phyloP scores from a whole-genome alignment of 2,888 invertebrate genomes.

The Philereme transversata region DNA sequence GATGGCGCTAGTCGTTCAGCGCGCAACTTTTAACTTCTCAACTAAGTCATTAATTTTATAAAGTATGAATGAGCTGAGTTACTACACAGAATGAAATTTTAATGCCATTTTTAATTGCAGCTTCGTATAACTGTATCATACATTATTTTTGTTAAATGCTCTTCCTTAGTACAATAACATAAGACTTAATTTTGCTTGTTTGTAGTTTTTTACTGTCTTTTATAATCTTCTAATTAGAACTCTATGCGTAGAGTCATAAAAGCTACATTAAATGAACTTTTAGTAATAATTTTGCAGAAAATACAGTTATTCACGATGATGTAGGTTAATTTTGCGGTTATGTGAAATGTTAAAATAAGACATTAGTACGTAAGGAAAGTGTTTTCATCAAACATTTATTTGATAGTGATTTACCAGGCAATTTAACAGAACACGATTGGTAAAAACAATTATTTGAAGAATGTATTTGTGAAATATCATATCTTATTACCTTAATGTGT shows the following conservation, averaged over 20 bases:
- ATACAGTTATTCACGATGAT: slow-evolving; percentile 1
- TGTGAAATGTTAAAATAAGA: too few species aligned
- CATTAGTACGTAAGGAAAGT: too few species aligned
- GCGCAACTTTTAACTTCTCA: neutral
- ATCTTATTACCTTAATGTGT: too few species aligned
- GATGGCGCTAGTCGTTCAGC: slow-evolving; percentile 52
- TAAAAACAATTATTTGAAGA: too few species aligned
- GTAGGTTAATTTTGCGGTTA: too few species aligned
- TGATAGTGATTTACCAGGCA: too few species aligned
- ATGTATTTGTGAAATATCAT: too few species aligned
- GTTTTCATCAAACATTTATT: too few species aligned
- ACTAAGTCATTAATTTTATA: neutral
- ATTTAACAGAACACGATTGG: too few species aligned
- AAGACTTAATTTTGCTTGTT: slow-evolving; percentile 21
- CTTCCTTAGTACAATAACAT: neutral
- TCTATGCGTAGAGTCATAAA: neutral
- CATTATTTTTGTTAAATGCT: slow-evolving; percentile 12
- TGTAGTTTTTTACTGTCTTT: neutral
- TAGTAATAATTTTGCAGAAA: slow-evolving; percentile 5
- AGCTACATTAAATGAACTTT: slow-evolving; percentile 5
- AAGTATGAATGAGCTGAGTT: slow-evolving; percentile 18
- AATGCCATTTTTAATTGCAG: slow-evolving; percentile 25
- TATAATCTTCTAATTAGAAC: slow-evolving; percentile 8
- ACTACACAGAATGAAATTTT: slow-evolving; percentile 10
- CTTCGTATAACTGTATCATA: slow-evolving; percentile 18